Conservation (phyloP, 1,140 invertebrate species). For the Orchesella cincta region DNA sequence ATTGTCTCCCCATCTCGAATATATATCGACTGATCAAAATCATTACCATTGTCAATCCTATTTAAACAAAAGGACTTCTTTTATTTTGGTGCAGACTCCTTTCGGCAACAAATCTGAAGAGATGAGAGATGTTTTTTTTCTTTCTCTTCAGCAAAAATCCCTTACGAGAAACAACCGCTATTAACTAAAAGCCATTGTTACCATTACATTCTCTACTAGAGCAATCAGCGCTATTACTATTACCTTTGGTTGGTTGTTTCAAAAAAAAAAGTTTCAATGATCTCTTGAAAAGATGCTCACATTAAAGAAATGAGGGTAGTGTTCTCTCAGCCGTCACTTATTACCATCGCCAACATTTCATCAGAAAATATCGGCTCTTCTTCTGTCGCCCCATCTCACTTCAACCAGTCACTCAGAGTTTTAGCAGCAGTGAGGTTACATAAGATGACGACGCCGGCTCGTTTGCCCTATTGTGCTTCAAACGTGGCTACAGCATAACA, state of each 20-base stretch:
- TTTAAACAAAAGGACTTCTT: neutral
- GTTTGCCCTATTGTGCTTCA: too few species aligned
- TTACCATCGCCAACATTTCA: constrained; percentile 11
- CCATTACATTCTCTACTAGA: neutral
- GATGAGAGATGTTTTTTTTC: constrained; percentile 15
- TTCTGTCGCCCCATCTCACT: constrained; percentile 11
- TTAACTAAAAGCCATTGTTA: too few species aligned
- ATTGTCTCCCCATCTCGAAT: neutral
- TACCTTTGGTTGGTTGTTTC: neutral
- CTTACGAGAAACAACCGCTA: too few species aligned
- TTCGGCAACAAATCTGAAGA: neutral
- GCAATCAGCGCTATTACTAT: neutral
- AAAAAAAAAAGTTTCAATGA: neutral
- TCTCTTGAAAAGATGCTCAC: neutral
- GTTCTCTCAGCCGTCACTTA: constrained; percentile 15
- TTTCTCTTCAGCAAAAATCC: too few species aligned
- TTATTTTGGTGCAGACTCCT: constrained; percentile 5
- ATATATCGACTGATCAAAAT: neutral
- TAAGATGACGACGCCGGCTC: too few species aligned
- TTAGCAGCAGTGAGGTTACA: too few species aligned
- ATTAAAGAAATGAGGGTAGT: neutral
- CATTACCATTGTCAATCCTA: too few species aligned
- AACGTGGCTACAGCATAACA: too few species aligned
- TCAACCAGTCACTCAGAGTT: too few species aligned
- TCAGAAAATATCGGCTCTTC: constrained; percentile 24